Conservation (phyloP, 2,113 vertebrate species). For the Campylomormyrus tamandua region DNA sequence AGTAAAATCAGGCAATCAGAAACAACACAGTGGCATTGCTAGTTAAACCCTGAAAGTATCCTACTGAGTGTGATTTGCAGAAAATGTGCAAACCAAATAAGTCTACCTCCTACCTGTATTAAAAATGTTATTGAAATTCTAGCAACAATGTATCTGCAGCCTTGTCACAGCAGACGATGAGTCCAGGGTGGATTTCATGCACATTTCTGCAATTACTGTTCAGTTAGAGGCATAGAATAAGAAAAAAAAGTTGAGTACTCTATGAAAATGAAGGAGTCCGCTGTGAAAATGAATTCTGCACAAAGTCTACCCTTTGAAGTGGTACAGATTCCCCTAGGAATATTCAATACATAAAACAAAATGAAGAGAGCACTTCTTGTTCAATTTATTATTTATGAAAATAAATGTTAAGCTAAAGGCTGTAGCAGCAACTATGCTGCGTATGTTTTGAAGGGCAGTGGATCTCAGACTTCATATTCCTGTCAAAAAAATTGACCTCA, state of each 20-base stretch:
- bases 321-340: conserved; percentile 43
- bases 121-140: conserved; percentile 2
- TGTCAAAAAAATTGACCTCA: not conserved
- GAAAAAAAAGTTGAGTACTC: conserved; percentile 34
- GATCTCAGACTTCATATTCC: not conserved
- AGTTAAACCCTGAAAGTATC: not conserved
- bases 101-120: not conserved
- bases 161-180: not conserved
- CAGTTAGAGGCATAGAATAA: conserved; percentile 46
- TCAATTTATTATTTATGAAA: conserved; percentile 60
- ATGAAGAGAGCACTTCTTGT: conserved; percentile 46
- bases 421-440: conserved; percentile 44
- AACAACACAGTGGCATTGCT: not conserved
- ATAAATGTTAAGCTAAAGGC: conserved; percentile 59
- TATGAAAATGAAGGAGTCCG: conserved; percentile 37
- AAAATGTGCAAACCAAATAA: not conserved
- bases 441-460: conserved; percentile 35
- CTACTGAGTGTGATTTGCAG: not conserved
- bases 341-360: conserved; percentile 46
- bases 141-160: not conserved
- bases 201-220: conserved; percentile 39
- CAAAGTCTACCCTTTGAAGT: conserved; percentile 34
- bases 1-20: not conserved
- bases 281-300: conserved; percentile 43
- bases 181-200: not conserved